Evolutionary conservation across 2,888 invertebrate species (phyloP), one percentile per base, ranked within the genome.

Genomic region (Empis stercorea): DNA sequence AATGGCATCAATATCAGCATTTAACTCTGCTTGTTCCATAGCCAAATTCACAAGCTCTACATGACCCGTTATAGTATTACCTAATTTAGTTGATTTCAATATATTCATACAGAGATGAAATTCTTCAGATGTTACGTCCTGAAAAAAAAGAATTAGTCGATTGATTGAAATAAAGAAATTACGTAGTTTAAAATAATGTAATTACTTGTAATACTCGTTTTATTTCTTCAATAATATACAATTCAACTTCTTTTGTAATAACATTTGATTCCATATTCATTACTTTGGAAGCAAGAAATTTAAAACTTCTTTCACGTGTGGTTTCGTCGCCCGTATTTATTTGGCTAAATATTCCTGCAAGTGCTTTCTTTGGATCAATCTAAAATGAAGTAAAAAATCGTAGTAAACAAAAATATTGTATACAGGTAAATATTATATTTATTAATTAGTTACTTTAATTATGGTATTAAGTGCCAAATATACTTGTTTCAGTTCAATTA

Each of bases 61-160:
- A 61, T 93, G 87, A 5, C 94, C 94, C 42, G 76, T 75, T 13
- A 87, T 76, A 9, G 89, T 86, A 55, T 83, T 83, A 43, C 88
- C 85, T 42, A 87, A 74, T 64, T 84, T 81, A 10, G 94, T 84
- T 69, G 81, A 79, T 27, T 83, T 80, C 56, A 96, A 72, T 55
- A 93, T 77, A 42, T 83, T 83, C 84, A 96, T 88, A 49, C 95
- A 80, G 51, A 81, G 77, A 57, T 88, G 82, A 71, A 95, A 94
- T 71, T 96, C 95, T 56, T 89, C 88, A 30, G 89, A 88, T 13
- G 85, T 87, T 27, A 91, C 86, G 74, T 91, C 89, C 81, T 88
- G 61, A n/a, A 62, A 56, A 23, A 42, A 13, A 38, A 14, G 3
- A 5, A 20, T 20, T 20, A 9, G 23, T 27, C 7, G 7, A 6